Evolutionary conservation across 2,113 vertebrate genomes (phyloP).

Genomic region (Lophochroa leadbeateri): DNA sequence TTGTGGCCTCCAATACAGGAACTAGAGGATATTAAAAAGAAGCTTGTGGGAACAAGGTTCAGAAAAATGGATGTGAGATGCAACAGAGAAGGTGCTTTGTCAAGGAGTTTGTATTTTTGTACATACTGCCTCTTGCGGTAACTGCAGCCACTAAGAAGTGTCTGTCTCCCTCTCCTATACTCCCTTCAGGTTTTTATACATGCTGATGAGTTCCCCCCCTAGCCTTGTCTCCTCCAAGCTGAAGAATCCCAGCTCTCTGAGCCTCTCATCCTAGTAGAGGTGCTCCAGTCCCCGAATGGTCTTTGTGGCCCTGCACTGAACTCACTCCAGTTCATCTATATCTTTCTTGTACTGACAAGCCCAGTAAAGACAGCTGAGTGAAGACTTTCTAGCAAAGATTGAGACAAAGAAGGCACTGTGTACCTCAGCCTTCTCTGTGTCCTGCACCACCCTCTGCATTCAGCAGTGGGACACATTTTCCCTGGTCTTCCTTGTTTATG

Average conservation of each 20-base stretch:
- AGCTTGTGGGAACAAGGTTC: neutral
- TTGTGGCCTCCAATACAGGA: neutral
- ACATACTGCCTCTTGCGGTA: neutral
- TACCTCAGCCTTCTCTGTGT: neutral
- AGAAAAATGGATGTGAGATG: neutral
- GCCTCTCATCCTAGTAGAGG: neutral
- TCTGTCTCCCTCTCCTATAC: neutral
- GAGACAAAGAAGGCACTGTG: neutral
- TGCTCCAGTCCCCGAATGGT: neutral
- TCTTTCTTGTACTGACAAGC: neutral
- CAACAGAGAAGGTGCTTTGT: neutral
- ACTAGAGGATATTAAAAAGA: neutral
- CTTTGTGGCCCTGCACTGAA: neutral
- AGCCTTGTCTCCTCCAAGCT: neutral
- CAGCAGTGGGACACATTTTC: neutral
- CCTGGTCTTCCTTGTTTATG: neutral
- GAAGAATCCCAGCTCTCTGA: neutral
- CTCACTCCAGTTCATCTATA: rapidly evolving
- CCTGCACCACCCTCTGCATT: neutral
- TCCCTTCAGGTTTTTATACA: neutral
- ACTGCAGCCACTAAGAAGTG: neutral
- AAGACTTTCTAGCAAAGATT: neutral
- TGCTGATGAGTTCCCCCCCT: rapidly evolving
- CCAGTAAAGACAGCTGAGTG: neutral
- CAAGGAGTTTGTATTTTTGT: neutral